Conservation (phyloP, 2,113 vertebrate genomes). For the Zapornia atra region DNA sequence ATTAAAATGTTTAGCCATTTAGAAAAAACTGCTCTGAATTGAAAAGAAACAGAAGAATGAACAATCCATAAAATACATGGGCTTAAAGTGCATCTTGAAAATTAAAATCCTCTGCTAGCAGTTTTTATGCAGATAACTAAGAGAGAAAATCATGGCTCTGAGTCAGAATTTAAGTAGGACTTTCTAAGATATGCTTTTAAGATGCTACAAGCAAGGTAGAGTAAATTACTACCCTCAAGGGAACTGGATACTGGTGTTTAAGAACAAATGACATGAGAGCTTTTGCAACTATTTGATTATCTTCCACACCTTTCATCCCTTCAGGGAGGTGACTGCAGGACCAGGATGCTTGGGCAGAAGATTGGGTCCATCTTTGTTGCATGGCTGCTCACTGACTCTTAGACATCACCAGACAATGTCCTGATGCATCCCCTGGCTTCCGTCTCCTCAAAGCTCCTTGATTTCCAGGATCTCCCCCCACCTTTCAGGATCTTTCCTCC, state of each 20-base stretch:
- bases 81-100: neutral
- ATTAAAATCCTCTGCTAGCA: neutral
- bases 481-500: neutral
- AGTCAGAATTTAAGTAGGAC: neutral
- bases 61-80: neutral
- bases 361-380: rapidly evolving
- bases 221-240: neutral
- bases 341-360: neutral
- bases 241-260: neutral
- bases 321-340: neutral
- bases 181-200: neutral
- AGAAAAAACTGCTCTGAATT: neutral
- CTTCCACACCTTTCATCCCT: neutral
- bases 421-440: neutral
- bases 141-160: neutral
- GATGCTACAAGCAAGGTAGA: neutral
- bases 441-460: neutral
- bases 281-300: neutral
- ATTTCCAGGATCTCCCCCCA: neutral
- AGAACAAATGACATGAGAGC: neutral
- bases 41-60: neutral
- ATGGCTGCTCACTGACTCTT: neutral
- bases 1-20: neutral
- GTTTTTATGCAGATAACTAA: neutral
- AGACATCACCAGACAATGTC: neutral